phyloP scores from a whole-genome alignment of 2,113 vertebrate species.

The human (Homo sapiens) region GRCh38 chr12:107436001-107436500 shows the following conservation, averaged over 20 bases:
- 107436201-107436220: not conserved
- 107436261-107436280: not conserved
- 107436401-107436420: not conserved
- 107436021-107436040: not conserved
- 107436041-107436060: not conserved
- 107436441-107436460: not conserved
- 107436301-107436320: not conserved
- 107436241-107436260: not conserved
- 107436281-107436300: not conserved
- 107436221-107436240: not conserved
- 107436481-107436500: not conserved
- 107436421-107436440: not conserved
- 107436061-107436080: not conserved
- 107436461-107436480: not conserved
- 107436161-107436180: not conserved
- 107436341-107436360: not conserved
- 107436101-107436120: fast-evolving
- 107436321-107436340: not conserved
- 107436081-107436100: not conserved
- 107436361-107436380: not conserved
- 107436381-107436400: not conserved
- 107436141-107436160: not conserved
- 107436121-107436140: not conserved
- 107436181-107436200: not conserved
- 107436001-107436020: not conserved